Evolutionary conservation across 2,888 invertebrate genomes (phyloP), one percentile per base, ranked within the genome.

Genomic region (Diploptera punctata): DNA sequence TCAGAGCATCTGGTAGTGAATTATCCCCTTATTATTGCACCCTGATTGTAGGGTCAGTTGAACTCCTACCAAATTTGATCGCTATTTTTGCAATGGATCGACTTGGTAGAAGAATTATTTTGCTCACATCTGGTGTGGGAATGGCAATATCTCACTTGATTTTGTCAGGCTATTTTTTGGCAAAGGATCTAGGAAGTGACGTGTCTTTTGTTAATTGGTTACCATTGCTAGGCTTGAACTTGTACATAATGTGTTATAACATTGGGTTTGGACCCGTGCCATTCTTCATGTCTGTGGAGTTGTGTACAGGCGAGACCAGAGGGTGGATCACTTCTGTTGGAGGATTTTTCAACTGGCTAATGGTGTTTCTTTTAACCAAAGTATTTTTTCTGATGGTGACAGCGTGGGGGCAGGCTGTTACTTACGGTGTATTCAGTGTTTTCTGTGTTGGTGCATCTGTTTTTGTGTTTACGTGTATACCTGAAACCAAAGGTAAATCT

Each of bases 1-100:
- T 95, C 82, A 78, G 86, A 72, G 91, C 90, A 0, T 91, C 94
- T 9, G 44, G 31, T 16, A 65, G 69, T 72, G 93, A 92, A 31
- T 91, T 90, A 73, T 87, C 93, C 0, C 76, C 78, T 9, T 86
- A 86, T 29, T 78, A 90, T 9, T 90, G 93, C 13, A 90, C 95
- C n/a, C 93, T 96, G 74, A 87, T 93, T 33, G 90, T 97, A 1
- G 93, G 93, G 0, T 83, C 90, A 0, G 93, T 95, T 0, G 95
- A 96, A 86, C 94, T 38, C 78, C 16, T 60, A n/a, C 9, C 47
- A 10, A 47, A 7, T n/a, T 47, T 13, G 10, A 47, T 47, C 7
- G 7, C 47, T 9, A n/a, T n/a, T 3, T n/a, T 47, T n/a, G 10
- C n/a, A 4, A 47, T 47, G 47, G 47, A 47, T n/a, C 47, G 18